A percentile compares a stretch with the other conserved stretches of the same genome.
These are phyloP conservation scores for Caiman crocodilus DNA, from an alignment of 2,797 vertebrate species.

Conservation along the genomic window DNA sequence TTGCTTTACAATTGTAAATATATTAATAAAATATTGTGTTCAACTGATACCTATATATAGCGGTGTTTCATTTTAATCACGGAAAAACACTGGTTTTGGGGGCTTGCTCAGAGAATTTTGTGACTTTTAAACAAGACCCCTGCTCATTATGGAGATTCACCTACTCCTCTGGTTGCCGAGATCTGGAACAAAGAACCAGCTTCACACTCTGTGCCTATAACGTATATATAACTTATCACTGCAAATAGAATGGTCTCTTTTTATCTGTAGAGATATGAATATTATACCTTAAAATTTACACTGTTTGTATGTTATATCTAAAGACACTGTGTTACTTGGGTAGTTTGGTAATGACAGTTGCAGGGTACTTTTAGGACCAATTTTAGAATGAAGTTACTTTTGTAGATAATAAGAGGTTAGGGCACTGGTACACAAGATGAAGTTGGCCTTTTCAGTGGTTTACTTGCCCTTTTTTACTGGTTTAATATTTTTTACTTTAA, in stretches of 20 bases:
- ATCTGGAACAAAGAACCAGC: neutral
- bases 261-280: neutral
- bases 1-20: too few relatives aligned
- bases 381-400: neutral
- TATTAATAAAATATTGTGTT: too few relatives aligned
- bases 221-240: neutral
- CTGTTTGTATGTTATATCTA: neutral
- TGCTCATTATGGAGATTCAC: neutral
- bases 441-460: too few relatives aligned
- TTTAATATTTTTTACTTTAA: too few relatives aligned
- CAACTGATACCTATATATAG: too few relatives aligned
- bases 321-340: neutral
- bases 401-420: neutral
- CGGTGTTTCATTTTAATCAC: too few relatives aligned
- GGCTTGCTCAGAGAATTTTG: too few relatives aligned
- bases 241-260: neutral
- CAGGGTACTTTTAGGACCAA: accelerated
- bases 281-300: neutral
- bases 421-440: too few relatives aligned
- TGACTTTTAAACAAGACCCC: too few relatives aligned
- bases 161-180: neutral
- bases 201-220: neutral
- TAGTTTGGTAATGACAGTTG: neutral
- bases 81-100: too few relatives aligned
- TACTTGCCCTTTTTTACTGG: too few relatives aligned